These are phyloP conservation scores for Julus scandinavius DNA, from an alignment of 2,888 invertebrate genomes.

Conservation along the genomic window DNA sequence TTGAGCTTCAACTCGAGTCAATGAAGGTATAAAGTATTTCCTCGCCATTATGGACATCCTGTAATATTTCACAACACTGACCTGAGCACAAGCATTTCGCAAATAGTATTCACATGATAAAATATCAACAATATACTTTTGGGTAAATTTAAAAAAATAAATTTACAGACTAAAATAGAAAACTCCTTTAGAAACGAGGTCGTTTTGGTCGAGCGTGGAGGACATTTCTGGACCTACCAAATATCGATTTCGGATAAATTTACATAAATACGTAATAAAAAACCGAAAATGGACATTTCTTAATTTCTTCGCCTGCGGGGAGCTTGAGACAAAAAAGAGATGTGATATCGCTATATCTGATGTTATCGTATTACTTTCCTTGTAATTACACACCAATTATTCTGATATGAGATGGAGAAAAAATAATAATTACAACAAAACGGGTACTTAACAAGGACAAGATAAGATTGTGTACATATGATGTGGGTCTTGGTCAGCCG, in stretches of 20 bases:
- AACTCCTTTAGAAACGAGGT: background rate
- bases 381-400: background rate
- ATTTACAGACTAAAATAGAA: background rate
- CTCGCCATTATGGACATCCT: no score
- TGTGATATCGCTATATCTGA: background rate
- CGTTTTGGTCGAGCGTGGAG: background rate
- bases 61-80: no score
- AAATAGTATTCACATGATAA: no score
- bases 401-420: background rate
- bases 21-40: background rate
- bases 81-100: no score
- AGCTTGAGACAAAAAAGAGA: background rate
- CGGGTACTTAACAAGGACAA: background rate
- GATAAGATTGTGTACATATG: background rate
- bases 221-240: background rate
- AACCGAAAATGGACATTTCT: constrained; percentile 12
- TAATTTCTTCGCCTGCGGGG: background rate
- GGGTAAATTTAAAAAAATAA: no score
- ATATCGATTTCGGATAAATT: background rate
- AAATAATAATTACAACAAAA: constrained; percentile 15
- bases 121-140: no score
- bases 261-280: background rate
- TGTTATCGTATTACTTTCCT: constrained; percentile 19
- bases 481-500: background rate
- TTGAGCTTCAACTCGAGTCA: constrained; percentile 10